These are phyloP conservation scores for Cavia porcellus DNA, from an alignment of 2,113 vertebrate genomes.

Conservation along the genomic window DNA sequence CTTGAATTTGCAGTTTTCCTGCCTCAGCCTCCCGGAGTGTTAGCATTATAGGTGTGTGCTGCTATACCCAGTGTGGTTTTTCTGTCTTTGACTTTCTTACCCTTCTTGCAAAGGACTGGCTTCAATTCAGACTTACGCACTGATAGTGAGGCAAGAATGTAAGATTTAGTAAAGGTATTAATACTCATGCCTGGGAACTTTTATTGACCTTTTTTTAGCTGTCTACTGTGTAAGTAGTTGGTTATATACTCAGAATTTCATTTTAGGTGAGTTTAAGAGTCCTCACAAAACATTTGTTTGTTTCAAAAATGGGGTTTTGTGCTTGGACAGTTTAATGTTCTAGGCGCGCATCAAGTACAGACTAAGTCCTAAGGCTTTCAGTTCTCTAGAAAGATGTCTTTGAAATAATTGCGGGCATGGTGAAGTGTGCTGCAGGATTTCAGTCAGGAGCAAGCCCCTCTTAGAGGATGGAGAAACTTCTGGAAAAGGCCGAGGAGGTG, in stretches of 20 bases:
- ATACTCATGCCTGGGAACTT: background rate
- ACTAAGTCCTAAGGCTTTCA: background rate
- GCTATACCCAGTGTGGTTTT: background rate
- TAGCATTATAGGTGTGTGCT: background rate
- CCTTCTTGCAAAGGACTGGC: background rate
- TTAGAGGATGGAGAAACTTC: background rate
- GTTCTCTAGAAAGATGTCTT: background rate
- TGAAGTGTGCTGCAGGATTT: background rate
- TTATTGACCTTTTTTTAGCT: background rate
- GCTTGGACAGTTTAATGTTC: background rate
- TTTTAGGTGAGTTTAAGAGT: background rate
- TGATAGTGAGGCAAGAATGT: background rate
- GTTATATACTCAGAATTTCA: conserved; percentile 14
- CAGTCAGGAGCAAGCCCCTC: background rate
- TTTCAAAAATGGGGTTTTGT: background rate
- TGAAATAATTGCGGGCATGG: background rate
- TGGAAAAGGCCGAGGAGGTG: background rate
- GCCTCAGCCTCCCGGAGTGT: background rate
- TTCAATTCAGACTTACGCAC: background rate
- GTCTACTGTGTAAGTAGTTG: background rate
- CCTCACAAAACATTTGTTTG: background rate
- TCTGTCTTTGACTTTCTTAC: background rate
- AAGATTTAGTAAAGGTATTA: background rate
- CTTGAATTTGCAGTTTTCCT: background rate
- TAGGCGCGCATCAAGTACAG: background rate